Percentiles rank a stretch among this genome's conserved stretches.
Conservation (phyloP, 2,797 vertebrate genomes). For the Trachops cirrhosus region DNA sequence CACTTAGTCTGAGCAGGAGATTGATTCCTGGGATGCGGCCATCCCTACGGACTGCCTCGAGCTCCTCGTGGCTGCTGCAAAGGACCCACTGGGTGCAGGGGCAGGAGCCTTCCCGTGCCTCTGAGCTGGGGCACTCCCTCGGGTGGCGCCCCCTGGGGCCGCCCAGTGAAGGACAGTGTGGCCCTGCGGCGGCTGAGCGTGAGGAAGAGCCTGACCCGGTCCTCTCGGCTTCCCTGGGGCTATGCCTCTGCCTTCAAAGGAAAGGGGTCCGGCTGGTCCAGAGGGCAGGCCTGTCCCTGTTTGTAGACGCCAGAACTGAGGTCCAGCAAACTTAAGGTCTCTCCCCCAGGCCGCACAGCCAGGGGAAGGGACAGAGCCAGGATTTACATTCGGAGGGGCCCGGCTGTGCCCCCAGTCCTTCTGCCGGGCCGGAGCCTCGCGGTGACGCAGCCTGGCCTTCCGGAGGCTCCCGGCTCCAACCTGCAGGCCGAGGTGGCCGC, state of each 20-base stretch:
- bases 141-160: neutral
- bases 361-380: neutral
- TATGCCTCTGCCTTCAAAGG: neutral
- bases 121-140: neutral
- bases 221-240: neutral
- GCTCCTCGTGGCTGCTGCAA: neutral
- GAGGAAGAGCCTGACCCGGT: neutral
- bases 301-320: neutral
- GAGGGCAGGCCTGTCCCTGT: neutral
- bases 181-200: neutral
- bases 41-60: neutral
- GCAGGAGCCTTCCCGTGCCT: neutral
- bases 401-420: neutral
- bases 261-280: neutral
- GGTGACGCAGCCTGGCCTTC: neutral
- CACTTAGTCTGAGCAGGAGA: no score
- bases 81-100: neutral
- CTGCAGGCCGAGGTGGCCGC: conserved; percentile 25
- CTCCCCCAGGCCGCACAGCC: neutral
- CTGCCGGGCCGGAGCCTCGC: accelerated
- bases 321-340: neutral
- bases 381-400: neutral
- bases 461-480: neutral
- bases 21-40: neutral
- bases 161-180: accelerated